These are phyloP conservation scores for Spheniscus humboldti DNA, from an alignment of 2,797 vertebrate genomes.

Conservation along the genomic window DNA sequence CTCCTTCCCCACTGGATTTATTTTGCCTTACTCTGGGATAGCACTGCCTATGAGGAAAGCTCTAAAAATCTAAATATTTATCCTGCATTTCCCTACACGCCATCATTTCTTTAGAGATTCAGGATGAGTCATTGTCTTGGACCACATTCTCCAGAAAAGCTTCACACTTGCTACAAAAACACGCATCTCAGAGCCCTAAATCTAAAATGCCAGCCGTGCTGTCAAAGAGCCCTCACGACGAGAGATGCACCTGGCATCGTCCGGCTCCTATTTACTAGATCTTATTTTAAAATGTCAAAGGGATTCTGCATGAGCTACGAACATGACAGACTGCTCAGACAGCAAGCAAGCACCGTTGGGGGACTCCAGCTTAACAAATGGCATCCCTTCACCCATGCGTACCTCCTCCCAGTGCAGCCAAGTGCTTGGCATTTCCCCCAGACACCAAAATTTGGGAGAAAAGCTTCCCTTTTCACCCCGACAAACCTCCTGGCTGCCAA, in stretches of 20 bases:
- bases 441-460: neutral
- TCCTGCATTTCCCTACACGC: neutral
- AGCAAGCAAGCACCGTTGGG: rapidly evolving
- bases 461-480: neutral
- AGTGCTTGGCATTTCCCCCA: neutral
- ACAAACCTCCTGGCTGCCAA: neutral
- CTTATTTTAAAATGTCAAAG: slow-evolving; percentile 33
- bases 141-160: neutral
- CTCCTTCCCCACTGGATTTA: neutral
- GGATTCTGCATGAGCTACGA: neutral
- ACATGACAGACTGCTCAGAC: neutral
- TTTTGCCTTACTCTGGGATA: neutral
- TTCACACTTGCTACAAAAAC: neutral
- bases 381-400: neutral
- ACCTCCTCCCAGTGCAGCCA: rapidly evolving
- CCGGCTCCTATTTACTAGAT: slow-evolving; percentile 9
- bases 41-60: neutral
- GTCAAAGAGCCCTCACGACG: neutral
- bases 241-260: neutral
- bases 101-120: slow-evolving; percentile 10
- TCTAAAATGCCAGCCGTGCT: neutral
- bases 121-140: slow-evolving; percentile 40
- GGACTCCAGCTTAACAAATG: rapidly evolving
- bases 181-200: neutral
- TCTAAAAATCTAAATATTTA: slow-evolving; percentile 54